Conservation (phyloP, 2,797 vertebrate species). For the Leptoclinus maculatus region DNA sequence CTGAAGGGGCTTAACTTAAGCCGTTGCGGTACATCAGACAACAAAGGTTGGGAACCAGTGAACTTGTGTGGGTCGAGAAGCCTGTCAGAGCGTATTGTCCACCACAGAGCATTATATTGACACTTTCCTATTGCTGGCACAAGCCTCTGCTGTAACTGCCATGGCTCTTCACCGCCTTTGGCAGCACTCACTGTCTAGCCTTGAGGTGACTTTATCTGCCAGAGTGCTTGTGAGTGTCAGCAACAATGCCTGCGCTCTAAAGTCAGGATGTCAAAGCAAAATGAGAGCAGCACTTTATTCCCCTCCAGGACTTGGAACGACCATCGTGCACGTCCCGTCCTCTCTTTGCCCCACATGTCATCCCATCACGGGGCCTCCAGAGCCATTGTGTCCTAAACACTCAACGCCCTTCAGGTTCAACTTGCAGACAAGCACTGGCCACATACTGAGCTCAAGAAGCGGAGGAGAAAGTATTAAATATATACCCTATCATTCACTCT, state of each 20-base stretch:
- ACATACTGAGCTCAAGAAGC: constrained; percentile 18
- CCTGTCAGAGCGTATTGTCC: constrained; percentile 50
- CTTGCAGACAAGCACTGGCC: constrained; percentile 33
- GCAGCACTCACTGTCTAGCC: constrained; percentile 62
- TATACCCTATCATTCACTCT: constrained; percentile 4
- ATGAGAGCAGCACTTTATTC: constrained; percentile 60
- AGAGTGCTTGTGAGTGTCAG: constrained; percentile 45
- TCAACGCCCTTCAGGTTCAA: constrained; percentile 26
- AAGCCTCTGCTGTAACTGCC: constrained; percentile 35
- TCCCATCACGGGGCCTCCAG: constrained; percentile 41
- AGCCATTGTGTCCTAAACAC: constrained; percentile 22
- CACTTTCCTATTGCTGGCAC: constrained; percentile 36
- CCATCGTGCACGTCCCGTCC: constrained; percentile 19
- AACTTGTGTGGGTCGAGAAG: constrained; percentile 37
- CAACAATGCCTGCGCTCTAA: constrained; percentile 59
- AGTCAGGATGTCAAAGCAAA: constrained; percentile 66
- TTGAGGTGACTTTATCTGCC: constrained; percentile 76
- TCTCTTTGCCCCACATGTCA: constrained; percentile 42
- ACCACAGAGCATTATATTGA: constrained; percentile 45
- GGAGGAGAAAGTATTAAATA: background rate
- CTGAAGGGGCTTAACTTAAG: constrained; percentile 11
- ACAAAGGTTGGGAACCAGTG: constrained; percentile 19
- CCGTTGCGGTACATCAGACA: constrained; percentile 12
- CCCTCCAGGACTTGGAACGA: constrained; percentile 44
- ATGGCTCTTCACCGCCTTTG: constrained; percentile 43